phyloP scores from a whole-genome alignment of 2,888 invertebrate species.

The Enchytraeus crypticus region DNA sequence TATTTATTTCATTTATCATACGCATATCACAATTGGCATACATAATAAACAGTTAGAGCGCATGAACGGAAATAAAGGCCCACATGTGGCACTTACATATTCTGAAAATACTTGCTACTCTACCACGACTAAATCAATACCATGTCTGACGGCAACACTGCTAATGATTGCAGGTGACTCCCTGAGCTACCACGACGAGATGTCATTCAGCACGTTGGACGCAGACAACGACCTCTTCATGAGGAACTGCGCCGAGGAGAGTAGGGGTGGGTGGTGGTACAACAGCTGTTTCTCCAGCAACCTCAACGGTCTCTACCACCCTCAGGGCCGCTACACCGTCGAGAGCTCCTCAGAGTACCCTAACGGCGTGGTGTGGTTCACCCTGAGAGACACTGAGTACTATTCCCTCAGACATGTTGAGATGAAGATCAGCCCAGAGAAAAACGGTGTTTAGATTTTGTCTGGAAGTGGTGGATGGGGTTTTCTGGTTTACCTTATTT shows the following conservation, averaged over 20 bases:
- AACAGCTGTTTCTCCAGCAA: constrained; percentile 40
- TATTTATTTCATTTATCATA: too few species aligned
- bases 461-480: not conserved
- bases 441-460: not conserved
- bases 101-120: too few species aligned
- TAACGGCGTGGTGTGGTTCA: constrained; percentile 30
- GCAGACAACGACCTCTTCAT: constrained; percentile 43
- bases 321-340: constrained; percentile 38
- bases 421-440: constrained; percentile 34
- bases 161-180: constrained; percentile 43
- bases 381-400: constrained; percentile 39
- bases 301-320: constrained; percentile 44
- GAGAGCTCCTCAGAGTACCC: constrained; percentile 14
- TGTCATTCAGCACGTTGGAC: constrained; percentile 46
- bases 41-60: too few species aligned
- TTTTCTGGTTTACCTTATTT: too few species aligned
- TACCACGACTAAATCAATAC: too few species aligned
- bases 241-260: constrained; percentile 43
- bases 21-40: too few species aligned
- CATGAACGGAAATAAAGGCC: too few species aligned
- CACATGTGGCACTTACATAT: too few species aligned
- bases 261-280: constrained; percentile 48
- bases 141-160: too few species aligned
- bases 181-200: constrained; percentile 40
- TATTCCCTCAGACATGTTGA: constrained; percentile 42